Evolutionary conservation across 2,797 vertebrate species (phyloP), one percentile per base, ranked within the genome.

Genomic region (Uromys caudimaculatus): DNA sequence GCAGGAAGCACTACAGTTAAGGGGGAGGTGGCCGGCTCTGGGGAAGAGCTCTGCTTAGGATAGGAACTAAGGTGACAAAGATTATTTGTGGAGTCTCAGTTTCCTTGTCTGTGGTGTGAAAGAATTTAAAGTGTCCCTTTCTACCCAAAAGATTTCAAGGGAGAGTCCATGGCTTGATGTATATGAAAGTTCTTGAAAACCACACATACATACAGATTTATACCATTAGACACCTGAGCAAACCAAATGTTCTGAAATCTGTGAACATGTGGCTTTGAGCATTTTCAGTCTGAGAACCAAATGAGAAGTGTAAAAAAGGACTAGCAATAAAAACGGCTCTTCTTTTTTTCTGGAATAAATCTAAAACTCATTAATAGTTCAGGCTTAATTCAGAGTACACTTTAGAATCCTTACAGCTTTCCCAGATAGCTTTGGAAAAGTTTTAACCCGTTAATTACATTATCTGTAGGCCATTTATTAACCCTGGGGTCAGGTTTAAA

Each of bases 371-470:
- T 77, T 94, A 86, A 79, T 58, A 78, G 84, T 67, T 73, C 81
- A 24, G 27, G 4, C 69, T 93, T 82, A 76, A 89, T 84, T 95
- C 90, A 96, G 92, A 52, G 24, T 35, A 79, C 69, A 54, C 73
- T 90, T 78, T 85, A 73, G 84, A 73, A 93, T 90, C 75, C 88
- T 83, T 87, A 82, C 62, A 89, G 84, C 67, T 76, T 79, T 38
- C 21, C n/a, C 69, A 90, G 67, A 92, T 76, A 47, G 87, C 93
- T 94, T 93, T 79, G 50, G n/a, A 60, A 82, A 97, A 96, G 82
- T 93, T 93, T 93, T 83, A 96, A 41, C 60, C 29, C 29, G 38
- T 89, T 97, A 78, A 92, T 97, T 89, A 89, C 86, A 92, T 94
- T 86, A 76, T 29, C 7, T 56, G 67, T 69, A 69, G 82, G 69